These are phyloP conservation scores for Scolopax bukidnonensis DNA, from an alignment of 2,797 vertebrate genomes.

Conservation along the genomic window DNA sequence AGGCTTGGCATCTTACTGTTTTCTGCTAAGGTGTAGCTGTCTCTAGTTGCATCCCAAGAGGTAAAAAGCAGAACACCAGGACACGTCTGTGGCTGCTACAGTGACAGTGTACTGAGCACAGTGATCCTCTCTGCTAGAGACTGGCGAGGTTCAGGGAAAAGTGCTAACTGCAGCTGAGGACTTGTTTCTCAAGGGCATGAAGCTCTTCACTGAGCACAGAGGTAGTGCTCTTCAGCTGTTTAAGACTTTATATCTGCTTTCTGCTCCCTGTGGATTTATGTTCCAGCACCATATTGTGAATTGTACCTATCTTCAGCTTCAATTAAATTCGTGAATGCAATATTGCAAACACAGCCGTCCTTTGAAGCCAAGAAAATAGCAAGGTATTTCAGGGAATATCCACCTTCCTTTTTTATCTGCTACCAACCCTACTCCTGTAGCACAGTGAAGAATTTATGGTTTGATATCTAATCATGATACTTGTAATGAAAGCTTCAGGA, in stretches of 20 bases:
- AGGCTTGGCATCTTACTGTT: neutral
- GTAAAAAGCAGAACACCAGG: neutral
- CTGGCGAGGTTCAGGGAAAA: neutral
- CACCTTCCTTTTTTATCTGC: neutral
- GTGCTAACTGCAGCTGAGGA: neutral
- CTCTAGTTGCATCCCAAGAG: neutral
- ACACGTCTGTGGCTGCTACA: fast-evolving
- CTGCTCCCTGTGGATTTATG: conserved; percentile 58
- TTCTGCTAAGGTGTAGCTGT: neutral
- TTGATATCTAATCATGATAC: neutral
- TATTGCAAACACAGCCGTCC: neutral
- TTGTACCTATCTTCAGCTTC: conserved; percentile 54
- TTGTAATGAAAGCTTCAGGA: neutral
- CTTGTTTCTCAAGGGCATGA: conserved; percentile 48
- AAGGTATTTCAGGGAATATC: conserved; percentile 32
- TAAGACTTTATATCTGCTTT: conserved; percentile 36
- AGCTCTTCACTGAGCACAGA: conserved; percentile 42
- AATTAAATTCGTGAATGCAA: conserved; percentile 46
- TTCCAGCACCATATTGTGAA: conserved; percentile 66
- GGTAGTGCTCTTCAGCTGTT: conserved; percentile 31
- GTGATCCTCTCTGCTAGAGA: neutral
- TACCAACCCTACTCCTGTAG: neutral
- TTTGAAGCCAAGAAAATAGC: conserved; percentile 35
- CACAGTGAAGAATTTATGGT: neutral
- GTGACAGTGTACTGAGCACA: neutral